Percentiles rank a stretch among this genome's conserved stretches.
Conservation (phyloP, 2,113 vertebrate genomes). For the Tychaedon coryphoeus region DNA sequence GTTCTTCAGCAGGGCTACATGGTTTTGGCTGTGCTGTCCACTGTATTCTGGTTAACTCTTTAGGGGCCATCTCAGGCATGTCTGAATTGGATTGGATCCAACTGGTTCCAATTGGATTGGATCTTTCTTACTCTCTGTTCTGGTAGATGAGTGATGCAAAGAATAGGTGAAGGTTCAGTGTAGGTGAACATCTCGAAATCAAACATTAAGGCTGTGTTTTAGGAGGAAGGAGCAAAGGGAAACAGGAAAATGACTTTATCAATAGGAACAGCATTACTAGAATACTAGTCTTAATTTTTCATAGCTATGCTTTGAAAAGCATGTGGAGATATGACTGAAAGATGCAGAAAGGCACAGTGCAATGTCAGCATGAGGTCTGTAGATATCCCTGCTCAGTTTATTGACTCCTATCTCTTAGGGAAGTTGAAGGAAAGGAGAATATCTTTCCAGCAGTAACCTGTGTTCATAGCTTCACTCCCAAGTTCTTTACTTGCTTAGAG, state of each 20-base stretch:
- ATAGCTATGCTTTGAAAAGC: not conserved
- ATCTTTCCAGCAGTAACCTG: not conserved
- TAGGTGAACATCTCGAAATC: not conserved
- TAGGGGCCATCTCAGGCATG: not conserved
- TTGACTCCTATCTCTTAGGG: not conserved
- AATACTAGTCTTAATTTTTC: not conserved
- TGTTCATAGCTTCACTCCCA: not conserved
- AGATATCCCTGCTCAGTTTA: not conserved
- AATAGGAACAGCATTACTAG: not conserved
- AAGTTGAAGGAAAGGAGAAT: not conserved
- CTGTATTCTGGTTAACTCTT: not conserved
- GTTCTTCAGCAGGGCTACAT: not conserved
- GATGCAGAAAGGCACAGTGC: not conserved
- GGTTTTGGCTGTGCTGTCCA: not conserved
- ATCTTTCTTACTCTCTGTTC: not conserved
- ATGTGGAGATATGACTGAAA: not conserved
- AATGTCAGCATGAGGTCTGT: not conserved
- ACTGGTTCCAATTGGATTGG: fast-evolving
- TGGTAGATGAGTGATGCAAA: not conserved
- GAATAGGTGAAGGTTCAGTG: not conserved
- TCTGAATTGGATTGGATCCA: not conserved
- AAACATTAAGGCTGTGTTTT: not conserved
- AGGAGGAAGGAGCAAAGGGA: not conserved
- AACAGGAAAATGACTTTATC: not conserved
- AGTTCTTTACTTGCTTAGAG: not conserved